Evolutionary conservation across 2,888 invertebrate genomes (phyloP).

Genomic region (Acleris sparsana): DNA sequence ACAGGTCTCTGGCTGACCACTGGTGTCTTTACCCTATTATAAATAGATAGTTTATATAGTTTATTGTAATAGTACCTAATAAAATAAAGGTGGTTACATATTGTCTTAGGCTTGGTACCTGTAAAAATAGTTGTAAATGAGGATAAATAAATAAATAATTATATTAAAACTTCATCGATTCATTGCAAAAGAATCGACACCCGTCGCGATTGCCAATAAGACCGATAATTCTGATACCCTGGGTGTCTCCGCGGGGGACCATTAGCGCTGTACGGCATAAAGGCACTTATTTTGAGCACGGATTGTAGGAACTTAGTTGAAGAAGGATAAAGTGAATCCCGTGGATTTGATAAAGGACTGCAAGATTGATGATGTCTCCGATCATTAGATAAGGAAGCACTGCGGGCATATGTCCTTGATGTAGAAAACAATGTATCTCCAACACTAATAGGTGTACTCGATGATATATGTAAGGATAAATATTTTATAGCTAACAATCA

Average conservation of each 20-base stretch:
- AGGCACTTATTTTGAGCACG: slow-evolving; percentile 22
- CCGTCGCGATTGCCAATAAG: slow-evolving; percentile 30
- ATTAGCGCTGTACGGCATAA: slow-evolving; percentile 34
- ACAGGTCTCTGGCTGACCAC: no score
- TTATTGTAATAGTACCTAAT: no score
- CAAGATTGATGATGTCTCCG: slow-evolving; percentile 13
- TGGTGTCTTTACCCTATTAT: no score
- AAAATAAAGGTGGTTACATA: no score
- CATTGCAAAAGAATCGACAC: slow-evolving; percentile 31
- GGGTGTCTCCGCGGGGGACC: slow-evolving; percentile 34
- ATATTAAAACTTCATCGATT: slow-evolving; percentile 27
- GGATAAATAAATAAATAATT: no score
- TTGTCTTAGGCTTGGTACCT: no score
- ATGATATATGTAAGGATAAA: neutral
- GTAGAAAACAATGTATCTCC: neutral
- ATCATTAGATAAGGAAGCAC: slow-evolving; percentile 8
- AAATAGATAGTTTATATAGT: no score
- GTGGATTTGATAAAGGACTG: slow-evolving; percentile 8
- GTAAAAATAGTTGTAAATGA: no score
- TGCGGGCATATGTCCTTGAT: neutral
- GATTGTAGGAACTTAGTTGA: slow-evolving; percentile 23
- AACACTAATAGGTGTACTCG: neutral
- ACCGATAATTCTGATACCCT: slow-evolving; percentile 30
- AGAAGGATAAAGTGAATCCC: slow-evolving; percentile 26
- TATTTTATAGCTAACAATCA: neutral